These are phyloP conservation scores for Achroia grisella DNA, from an alignment of 1,140 invertebrate genomes.

Conservation along the genomic window DNA sequence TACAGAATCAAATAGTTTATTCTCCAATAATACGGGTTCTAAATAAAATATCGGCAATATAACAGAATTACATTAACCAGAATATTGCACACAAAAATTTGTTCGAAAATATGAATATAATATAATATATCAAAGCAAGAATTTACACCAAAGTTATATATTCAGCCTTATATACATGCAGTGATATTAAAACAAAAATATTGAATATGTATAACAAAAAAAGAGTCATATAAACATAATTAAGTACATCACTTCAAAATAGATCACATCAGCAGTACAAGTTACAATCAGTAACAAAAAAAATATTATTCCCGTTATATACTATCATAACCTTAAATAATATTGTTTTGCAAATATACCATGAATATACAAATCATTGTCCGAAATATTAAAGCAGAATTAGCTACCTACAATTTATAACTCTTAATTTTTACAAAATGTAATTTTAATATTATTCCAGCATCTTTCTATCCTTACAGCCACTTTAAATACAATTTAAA, in stretches of 20 bases:
- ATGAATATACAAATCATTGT: conserved; percentile 32
- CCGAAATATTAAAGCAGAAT: conserved; percentile 52
- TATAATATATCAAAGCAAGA: conserved; percentile 21
- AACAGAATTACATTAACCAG: too few relatives aligned
- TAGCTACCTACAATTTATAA: conserved; percentile 56
- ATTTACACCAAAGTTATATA: conserved; percentile 29
- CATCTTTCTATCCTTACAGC: too few relatives aligned
- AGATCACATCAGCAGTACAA: conserved; percentile 36
- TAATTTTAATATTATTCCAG: neutral
- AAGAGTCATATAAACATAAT: conserved; percentile 24
- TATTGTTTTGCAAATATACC: conserved; percentile 7
- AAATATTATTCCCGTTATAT: conserved; percentile 2
- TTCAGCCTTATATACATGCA: conserved; percentile 53
- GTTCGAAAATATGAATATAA: too few relatives aligned
- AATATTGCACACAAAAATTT: neutral
- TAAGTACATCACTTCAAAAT: conserved; percentile 37
- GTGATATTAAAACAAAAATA: conserved; percentile 13
- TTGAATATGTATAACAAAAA: conserved; percentile 27
- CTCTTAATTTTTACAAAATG: conserved; percentile 23
- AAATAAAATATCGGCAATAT: neutral
- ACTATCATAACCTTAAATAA: neutral
- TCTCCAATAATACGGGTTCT: too few relatives aligned
- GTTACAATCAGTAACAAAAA: neutral
- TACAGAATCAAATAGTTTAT: too few relatives aligned
- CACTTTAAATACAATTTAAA: neutral